phyloP scores from a whole-genome alignment of 2,113 vertebrate species.

The Dissostichus mawsoni region DNA sequence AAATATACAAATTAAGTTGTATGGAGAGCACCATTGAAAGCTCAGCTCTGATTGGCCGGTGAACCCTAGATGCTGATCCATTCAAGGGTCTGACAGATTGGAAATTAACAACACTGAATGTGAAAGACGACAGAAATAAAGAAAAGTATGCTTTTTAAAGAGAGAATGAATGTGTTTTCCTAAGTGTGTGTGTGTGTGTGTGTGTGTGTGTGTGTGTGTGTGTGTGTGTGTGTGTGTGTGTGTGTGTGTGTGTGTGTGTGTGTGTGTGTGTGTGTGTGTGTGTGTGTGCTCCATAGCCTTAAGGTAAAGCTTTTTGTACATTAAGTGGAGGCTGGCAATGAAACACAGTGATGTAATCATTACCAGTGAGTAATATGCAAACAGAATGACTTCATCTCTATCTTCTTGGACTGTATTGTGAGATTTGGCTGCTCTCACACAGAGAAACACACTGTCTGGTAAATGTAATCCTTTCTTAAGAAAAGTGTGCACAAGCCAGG shows the following conservation, averaged over 20 bases:
- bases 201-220: background rate
- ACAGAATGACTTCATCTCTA: conserved; percentile 44
- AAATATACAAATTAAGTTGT: no score
- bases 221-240: no score
- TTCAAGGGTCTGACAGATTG: background rate
- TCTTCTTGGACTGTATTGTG: conserved; percentile 20
- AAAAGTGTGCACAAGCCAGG: background rate
- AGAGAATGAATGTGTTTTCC: no score
- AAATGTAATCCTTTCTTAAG: background rate
- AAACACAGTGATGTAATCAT: conserved; percentile 51
- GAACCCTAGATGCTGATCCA: conserved; percentile 15
- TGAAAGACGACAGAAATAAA: no score
- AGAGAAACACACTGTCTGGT: background rate
- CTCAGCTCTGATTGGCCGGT: conserved; percentile 7
- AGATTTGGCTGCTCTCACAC: conserved; percentile 8
- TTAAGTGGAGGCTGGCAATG: conserved; percentile 33
- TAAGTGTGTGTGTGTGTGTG: background rate
- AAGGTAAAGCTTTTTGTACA: conserved; percentile 28
- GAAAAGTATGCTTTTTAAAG: no score
- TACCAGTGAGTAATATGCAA: conserved; percentile 43
- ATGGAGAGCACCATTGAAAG: no score
- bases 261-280: background rate
- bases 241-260: background rate
- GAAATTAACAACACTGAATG: no score
- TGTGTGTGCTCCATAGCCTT: conserved; percentile 5